Conservation (phyloP, 2,797 vertebrate genomes). For the Protonibea diacanthus region DNA sequence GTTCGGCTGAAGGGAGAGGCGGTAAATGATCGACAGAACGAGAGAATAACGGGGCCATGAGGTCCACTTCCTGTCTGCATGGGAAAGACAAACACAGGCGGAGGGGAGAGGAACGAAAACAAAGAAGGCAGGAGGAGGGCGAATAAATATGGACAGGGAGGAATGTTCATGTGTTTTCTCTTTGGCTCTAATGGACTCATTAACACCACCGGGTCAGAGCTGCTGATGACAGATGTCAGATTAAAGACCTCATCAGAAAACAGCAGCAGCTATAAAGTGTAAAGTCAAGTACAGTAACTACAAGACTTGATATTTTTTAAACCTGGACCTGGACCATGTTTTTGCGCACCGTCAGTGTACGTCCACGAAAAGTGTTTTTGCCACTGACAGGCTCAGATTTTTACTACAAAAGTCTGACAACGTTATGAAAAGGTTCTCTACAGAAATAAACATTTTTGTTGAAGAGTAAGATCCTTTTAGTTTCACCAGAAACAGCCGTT, state of each 20-base stretch:
- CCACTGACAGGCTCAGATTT: no score
- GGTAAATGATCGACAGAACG: constrained; percentile 54
- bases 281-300: neutral
- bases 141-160: constrained; percentile 4
- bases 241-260: neutral
- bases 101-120: constrained; percentile 27
- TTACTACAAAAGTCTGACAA: no score
- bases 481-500: no score
- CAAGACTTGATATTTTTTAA: neutral
- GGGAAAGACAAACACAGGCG: constrained; percentile 75
- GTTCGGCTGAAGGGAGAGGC: constrained; percentile 17
- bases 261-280: neutral
- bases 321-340: no score
- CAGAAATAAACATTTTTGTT: no score
- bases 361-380: no score
- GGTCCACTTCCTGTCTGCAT: constrained; percentile 68
- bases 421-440: no score
- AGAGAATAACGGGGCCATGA: neutral
- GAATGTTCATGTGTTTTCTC: constrained; percentile 57
- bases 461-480: no score
- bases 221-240: neutral
- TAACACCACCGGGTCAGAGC: constrained; percentile 37
- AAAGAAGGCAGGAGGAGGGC: constrained; percentile 22
- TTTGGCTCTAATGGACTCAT: constrained; percentile 54
- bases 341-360: no score